Evolutionary conservation across 2,113 vertebrate species (phyloP).

Genomic region (Toxotes chatareus): DNA sequence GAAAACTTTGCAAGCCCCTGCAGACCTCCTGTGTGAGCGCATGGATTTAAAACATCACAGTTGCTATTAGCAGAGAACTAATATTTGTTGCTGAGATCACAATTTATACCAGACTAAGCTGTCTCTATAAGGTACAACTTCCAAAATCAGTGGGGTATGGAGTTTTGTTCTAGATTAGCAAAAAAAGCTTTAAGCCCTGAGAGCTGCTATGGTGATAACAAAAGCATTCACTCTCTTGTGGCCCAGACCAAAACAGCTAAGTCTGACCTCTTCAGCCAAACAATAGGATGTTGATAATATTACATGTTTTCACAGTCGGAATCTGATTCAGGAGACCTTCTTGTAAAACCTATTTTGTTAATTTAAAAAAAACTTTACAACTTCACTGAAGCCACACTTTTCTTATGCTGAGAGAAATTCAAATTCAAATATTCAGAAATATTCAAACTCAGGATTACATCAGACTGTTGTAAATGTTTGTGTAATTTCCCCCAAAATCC

Average conservation of each 20-base stretch:
- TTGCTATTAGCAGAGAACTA: neutral
- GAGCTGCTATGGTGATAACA: neutral
- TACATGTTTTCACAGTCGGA: neutral
- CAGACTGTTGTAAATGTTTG: neutral
- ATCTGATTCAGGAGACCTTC: neutral
- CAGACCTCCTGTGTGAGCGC: neutral
- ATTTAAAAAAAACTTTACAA: neutral
- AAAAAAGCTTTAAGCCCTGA: neutral
- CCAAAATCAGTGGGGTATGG: neutral
- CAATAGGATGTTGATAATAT: neutral
- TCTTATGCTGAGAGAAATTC: neutral
- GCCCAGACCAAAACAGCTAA: neutral
- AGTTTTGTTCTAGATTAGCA: neutral
- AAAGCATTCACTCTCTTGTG: neutral
- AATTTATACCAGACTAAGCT: neutral
- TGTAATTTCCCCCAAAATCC: neutral
- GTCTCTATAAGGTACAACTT: neutral
- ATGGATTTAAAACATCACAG: constrained; percentile 3
- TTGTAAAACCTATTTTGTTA: neutral
- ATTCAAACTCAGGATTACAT: neutral
- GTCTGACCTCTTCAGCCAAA: neutral
- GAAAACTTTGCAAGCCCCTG: neutral
- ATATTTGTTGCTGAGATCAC: neutral
- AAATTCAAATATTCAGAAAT: neutral
- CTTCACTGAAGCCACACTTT: constrained; percentile 24